Evolutionary conservation across 2,888 invertebrate genomes (phyloP).

Genomic region (Cephus spinipes): DNA sequence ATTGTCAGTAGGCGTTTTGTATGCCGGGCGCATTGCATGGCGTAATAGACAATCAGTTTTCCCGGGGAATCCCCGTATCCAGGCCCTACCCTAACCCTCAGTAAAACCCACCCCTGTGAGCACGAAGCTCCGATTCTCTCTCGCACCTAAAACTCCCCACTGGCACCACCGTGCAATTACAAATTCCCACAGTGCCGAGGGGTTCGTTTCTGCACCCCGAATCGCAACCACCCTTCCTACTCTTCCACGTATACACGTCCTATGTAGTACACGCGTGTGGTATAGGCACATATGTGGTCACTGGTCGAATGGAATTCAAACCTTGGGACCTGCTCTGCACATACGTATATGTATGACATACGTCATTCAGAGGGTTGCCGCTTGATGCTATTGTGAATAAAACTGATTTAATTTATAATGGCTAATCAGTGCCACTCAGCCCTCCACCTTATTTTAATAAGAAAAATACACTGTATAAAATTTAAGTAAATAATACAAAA

Average conservation of each 20-base stretch:
- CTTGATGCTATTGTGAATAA: slow-evolving; percentile 38
- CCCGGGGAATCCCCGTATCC: slow-evolving; percentile 15
- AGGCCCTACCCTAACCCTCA: slow-evolving; percentile 22
- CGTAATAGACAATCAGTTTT: slow-evolving; percentile 39
- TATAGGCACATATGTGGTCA: not conserved
- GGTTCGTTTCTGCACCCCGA: slow-evolving; percentile 17
- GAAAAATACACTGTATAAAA: not conserved
- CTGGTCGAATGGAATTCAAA: slow-evolving; percentile 29
- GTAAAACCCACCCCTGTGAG: not conserved
- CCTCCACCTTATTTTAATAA: not conserved
- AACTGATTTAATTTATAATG: slow-evolving; percentile 46
- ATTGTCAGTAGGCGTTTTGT: not conserved
- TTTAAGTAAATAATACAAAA: no score
- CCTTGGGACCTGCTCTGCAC: slow-evolving; percentile 33
- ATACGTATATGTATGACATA: not conserved
- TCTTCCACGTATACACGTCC: not conserved
- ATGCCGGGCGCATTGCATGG: slow-evolving; percentile 6
- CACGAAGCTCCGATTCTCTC: not conserved
- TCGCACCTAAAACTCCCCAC: slow-evolving; percentile 19
- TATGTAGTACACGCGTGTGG: not conserved
- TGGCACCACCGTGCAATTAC: slow-evolving; percentile 46
- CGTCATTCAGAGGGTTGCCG: not conserved
- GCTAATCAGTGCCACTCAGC: not conserved
- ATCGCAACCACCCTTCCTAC: not conserved
- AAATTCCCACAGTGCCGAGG: slow-evolving; percentile 55